Conservation (phyloP, 2,888 invertebrate species). For the Metellina segmentata region DNA sequence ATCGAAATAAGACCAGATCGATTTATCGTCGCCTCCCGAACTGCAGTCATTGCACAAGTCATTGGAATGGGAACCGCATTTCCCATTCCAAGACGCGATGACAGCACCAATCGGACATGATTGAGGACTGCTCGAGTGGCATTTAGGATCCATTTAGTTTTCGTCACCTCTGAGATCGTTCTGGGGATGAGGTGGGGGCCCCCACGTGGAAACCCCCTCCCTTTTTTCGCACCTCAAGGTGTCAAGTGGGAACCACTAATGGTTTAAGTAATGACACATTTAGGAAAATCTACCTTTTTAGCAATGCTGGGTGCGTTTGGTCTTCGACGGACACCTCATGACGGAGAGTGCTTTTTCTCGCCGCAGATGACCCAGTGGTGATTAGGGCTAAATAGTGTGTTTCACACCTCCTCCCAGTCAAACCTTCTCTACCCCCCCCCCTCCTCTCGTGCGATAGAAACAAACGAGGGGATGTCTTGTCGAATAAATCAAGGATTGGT, state of each 20-base stretch:
- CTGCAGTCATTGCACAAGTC: slow-evolving; percentile 1
- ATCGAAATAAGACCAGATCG: background rate
- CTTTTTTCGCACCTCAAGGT: slow-evolving; percentile 70
- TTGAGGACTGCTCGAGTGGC: slow-evolving; percentile 61
- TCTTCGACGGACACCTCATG: background rate
- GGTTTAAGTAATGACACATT: slow-evolving; percentile 65
- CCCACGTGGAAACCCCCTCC: background rate
- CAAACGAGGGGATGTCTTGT: no score
- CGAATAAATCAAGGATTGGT: no score
- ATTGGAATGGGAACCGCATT: background rate
- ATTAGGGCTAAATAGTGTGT: slow-evolving; percentile 28
- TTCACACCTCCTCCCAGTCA: background rate
- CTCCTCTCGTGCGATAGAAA: no score
- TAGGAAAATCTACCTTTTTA: slow-evolving; percentile 54
- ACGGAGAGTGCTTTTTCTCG: background rate
- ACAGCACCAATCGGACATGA: slow-evolving; percentile 65
- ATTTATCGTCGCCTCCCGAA: slow-evolving; percentile 4
- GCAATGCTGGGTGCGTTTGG: slow-evolving; percentile 55
- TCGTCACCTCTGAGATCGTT: slow-evolving; percentile 61
- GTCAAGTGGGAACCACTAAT: slow-evolving; percentile 71
- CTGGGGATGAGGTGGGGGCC: background rate
- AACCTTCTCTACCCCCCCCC: no score
- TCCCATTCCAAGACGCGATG: slow-evolving; percentile 28
- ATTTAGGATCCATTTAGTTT: slow-evolving; percentile 69
- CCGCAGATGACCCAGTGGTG: slow-evolving; percentile 29